Evolutionary conservation across 2,113 vertebrate genomes (phyloP).

Genomic region (Cyanoliseus patagonus): DNA sequence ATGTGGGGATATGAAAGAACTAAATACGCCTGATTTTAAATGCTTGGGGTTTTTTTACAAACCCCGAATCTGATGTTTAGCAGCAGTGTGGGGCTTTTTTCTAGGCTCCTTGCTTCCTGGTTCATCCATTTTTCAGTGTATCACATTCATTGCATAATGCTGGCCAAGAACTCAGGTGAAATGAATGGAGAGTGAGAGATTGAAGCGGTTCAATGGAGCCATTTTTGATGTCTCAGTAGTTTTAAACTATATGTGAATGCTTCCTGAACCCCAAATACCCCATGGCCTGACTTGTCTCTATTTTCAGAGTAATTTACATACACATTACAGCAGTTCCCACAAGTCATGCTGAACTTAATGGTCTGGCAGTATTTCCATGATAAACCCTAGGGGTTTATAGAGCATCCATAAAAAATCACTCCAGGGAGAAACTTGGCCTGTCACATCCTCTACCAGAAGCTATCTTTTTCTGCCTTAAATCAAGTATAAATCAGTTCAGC

Average conservation of each 20-base stretch:
- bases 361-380: constrained; percentile 34
- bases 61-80: not conserved
- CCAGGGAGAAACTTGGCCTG: not conserved
- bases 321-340: not conserved
- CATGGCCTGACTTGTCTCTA: not conserved
- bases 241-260: not conserved
- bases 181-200: not conserved
- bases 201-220: not conserved
- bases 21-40: not conserved
- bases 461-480: constrained; percentile 20
- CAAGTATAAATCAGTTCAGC: constrained; percentile 40
- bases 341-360: constrained; percentile 45
- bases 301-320: constrained; percentile 9
- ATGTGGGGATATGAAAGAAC: not conserved
- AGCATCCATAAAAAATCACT: constrained; percentile 50
- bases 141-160: not conserved
- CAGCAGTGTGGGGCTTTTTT: not conserved
- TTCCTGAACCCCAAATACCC: not conserved
- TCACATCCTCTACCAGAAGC: not conserved
- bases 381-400: constrained; percentile 43
- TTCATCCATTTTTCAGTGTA: not conserved
- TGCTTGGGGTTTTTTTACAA: not conserved
- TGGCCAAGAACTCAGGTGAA: not conserved
- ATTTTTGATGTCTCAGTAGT: not conserved
- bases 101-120: not conserved